Conservation (phyloP, 2,888 invertebrate genomes). For the Agrochola lota region DNA sequence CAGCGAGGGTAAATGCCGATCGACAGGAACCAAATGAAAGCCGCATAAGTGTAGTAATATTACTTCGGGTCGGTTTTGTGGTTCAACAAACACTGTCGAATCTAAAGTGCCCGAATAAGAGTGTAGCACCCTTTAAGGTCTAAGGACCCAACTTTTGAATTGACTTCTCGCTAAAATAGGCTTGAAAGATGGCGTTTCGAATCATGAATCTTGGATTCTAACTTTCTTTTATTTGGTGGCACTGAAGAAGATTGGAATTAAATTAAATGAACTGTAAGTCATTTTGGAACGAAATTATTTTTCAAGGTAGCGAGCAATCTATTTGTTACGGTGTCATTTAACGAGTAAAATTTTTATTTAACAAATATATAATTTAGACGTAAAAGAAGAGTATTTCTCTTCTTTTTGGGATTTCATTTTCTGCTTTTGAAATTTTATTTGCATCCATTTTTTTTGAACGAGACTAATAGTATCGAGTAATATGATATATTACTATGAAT, state of each 20-base stretch:
- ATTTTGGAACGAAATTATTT: constrained; percentile 45
- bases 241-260: constrained; percentile 58
- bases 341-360: constrained; percentile 8
- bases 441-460: not conserved
- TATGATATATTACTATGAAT: not conserved
- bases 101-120: not conserved
- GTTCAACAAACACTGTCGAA: not conserved
- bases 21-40: too few species aligned
- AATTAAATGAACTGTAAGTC: constrained; percentile 61
- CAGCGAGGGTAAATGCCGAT: not conserved
- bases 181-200: constrained; percentile 48
- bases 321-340: constrained; percentile 36
- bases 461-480: not conserved
- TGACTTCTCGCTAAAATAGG: constrained; percentile 45
- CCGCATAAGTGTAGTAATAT: too few species aligned
- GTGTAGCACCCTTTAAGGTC: constrained; percentile 14
- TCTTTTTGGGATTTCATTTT: constrained; percentile 11
- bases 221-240: constrained; percentile 49
- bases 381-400: not conserved
- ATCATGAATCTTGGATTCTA: constrained; percentile 54
- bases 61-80: not conserved
- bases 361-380: not conserved
- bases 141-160: constrained; percentile 42
- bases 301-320: constrained; percentile 40
- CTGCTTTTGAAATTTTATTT: not conserved